Evolutionary conservation across 2,888 invertebrate genomes (phyloP), one percentile per base, ranked within the genome.

Genomic region (Strigamia transsilvanica): DNA sequence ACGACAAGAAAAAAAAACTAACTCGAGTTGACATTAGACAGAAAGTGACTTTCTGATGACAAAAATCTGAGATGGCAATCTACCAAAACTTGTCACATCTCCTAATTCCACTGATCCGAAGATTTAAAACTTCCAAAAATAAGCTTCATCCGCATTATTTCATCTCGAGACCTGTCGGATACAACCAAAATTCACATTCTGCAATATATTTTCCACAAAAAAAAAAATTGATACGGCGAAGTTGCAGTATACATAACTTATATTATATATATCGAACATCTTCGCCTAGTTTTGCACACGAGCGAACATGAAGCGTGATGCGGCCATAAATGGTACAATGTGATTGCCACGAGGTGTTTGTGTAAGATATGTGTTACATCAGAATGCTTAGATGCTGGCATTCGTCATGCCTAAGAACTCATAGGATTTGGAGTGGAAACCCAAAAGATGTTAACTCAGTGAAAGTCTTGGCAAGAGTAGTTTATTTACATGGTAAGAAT

Each of bases 1-100:
- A 46, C 46, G 15, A n/a, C 13, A 13, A 46, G n/a, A 13, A 46
- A 46, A n/a, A 46, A 46, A 46, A 46, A n/a, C 46, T 46, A 46
- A 46, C 46, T 46, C 46, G 46, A 46, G 46, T n/a, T 46, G 46
- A 46, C 46, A 46, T 46, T 46, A 46, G 46, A 46, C 46, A 46
- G 46, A 46, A 46, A 46, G 46, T 46, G 46, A 46, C 46, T 46
- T 46, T 46, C 46, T n/a, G 46, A 46, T 46, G 46, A 46, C 46
- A 46, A 46, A 46, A 46, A 46, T 46, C 13, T 15, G 46, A 46
- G 46, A 46, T 46, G 46, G 46, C 46, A 46, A 46, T 46, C 46
- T 46, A 46, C 46, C 46, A 46, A 46, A 46, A 46, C 46, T n/a
- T 46, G 46, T 46, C 46, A 46, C 46, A 46, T n/a, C 46, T 46